A percentile compares a stretch with the other conserved stretches of the same genome.
Evolutionary conservation across 1,140 invertebrate species (phyloP).

Genomic region (Eueides isabella): DNA sequence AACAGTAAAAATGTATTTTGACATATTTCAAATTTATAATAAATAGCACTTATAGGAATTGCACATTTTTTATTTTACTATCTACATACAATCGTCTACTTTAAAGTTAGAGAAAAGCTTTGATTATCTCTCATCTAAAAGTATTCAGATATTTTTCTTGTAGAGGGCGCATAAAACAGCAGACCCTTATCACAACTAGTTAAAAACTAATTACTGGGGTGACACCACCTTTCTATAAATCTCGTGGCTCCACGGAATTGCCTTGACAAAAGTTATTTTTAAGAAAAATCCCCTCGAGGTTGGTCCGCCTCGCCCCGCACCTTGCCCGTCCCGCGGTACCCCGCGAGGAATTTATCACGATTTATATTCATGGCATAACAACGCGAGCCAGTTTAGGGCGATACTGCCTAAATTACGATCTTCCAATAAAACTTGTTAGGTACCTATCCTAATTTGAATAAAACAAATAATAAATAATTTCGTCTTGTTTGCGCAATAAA

Average conservation of each 20-base stretch:
- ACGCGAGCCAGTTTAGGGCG: constrained; percentile 75
- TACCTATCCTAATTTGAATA: constrained; percentile 17
- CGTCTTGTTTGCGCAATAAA: not conserved
- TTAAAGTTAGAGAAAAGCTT: constrained; percentile 8
- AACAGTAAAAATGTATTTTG: constrained; percentile 75
- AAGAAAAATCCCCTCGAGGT: constrained; percentile 81
- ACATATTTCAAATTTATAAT: not conserved
- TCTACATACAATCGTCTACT: not conserved
- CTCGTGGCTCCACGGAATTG: constrained; percentile 73
- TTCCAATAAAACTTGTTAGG: constrained; percentile 58
- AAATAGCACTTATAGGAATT: not conserved
- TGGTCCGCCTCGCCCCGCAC: constrained; percentile 50
- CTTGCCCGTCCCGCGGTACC: constrained; percentile 45
- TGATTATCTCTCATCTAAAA: constrained; percentile 24
- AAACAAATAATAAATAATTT: constrained; percentile 8
- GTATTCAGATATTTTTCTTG: constrained; percentile 27
- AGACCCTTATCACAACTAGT: constrained; percentile 81
- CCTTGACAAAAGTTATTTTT: constrained; percentile 82
- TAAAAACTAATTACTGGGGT: constrained; percentile 81
- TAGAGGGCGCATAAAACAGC: constrained; percentile 62
- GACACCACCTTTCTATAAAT: constrained; percentile 81
- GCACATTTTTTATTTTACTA: not conserved
- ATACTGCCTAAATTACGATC: constrained; percentile 75
- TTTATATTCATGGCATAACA: constrained; percentile 83
- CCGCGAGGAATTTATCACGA: constrained; percentile 81